These are phyloP conservation scores for Anoplolepis gracilipes DNA, from an alignment of 1,140 invertebrate species.

Conservation along the genomic window DNA sequence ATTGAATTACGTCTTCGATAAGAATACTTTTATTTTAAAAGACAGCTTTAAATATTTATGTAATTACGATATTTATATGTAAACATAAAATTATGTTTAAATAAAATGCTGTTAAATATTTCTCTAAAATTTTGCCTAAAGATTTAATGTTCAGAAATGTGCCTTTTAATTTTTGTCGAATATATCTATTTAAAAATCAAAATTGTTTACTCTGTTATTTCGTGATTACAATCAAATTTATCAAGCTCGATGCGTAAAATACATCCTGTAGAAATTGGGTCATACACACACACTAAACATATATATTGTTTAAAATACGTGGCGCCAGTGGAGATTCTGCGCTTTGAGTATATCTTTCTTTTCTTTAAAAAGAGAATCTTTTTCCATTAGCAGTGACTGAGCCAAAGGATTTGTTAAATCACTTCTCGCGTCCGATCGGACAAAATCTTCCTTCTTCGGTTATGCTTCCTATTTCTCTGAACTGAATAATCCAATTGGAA, in stretches of 20 bases:
- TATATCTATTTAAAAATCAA: background rate
- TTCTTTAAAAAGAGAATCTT: constrained; percentile 11
- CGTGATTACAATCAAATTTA: background rate
- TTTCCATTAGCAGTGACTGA: background rate
- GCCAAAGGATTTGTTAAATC: constrained; percentile 30
- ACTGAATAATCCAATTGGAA: constrained; percentile 23
- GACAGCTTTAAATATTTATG: background rate
- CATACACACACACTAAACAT: background rate
- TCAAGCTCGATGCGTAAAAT: background rate
- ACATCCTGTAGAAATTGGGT: background rate
- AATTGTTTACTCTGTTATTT: background rate
- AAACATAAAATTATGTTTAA: background rate
- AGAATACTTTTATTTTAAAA: background rate
- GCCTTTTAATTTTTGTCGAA: background rate
- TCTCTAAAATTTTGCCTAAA: background rate
- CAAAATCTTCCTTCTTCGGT: background rate
- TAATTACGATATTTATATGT: background rate
- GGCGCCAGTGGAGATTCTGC: background rate
- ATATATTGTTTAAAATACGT: constrained; percentile 13
- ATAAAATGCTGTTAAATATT: background rate
- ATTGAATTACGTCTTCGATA: background rate
- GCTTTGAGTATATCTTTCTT: background rate
- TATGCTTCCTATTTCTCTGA: constrained; percentile 18
- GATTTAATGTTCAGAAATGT: too few relatives aligned
- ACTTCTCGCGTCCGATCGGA: background rate